Evolutionary conservation across 2,113 vertebrate species (phyloP).

Genomic region (Mobula birostris): DNA sequence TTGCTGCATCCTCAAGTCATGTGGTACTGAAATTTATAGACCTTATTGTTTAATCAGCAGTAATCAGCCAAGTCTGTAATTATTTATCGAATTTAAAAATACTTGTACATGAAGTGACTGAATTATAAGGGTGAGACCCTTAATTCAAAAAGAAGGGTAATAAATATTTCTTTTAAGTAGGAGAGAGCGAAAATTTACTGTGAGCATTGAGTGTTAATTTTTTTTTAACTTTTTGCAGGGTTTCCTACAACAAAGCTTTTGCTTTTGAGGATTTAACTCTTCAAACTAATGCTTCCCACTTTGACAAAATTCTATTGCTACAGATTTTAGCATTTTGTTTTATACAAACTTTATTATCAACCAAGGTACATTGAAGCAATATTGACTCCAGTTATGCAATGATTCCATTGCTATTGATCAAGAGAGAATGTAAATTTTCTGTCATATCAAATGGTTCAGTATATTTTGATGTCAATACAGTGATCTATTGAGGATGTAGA

Average conservation of each 20-base stretch:
- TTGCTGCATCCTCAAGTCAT: too few species aligned
- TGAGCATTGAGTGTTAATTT: neutral
- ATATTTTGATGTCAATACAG: neutral
- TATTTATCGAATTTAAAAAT: neutral
- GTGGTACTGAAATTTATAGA: neutral
- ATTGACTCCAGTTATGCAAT: neutral
- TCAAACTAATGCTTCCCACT: too few species aligned
- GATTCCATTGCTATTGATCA: neutral
- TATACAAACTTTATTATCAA: too few species aligned
- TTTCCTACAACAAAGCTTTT: too few species aligned
- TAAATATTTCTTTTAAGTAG: neutral
- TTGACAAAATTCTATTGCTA: too few species aligned
- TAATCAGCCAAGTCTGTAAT: neutral
- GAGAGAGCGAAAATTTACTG: neutral
- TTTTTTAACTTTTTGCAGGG: neutral
- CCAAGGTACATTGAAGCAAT: too few species aligned
- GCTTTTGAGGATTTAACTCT: too few species aligned
- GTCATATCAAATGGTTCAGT: neutral
- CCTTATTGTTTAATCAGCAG: neutral
- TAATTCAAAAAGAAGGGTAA: neutral
- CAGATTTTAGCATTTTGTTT: too few species aligned
- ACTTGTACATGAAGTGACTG: neutral
- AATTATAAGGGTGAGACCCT: neutral
- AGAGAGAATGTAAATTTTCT: neutral
- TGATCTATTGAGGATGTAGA: neutral